phyloP scores from a whole-genome alignment of 2,113 vertebrate species.

The Phycodurus eques region DNA sequence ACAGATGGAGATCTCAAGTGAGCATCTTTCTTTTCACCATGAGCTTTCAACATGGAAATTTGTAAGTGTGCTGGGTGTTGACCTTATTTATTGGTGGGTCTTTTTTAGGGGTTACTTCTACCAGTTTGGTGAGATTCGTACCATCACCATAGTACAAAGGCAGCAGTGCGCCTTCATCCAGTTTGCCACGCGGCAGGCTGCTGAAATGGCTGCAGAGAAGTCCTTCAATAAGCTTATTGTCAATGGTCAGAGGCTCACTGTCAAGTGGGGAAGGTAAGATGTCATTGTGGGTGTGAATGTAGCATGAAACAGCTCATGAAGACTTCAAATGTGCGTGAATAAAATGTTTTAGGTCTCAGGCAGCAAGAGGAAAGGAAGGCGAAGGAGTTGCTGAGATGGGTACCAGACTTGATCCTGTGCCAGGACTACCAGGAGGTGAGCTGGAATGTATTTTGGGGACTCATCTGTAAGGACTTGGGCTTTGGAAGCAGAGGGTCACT shows the following conservation, averaged over 20 bases:
- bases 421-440: slow-evolving; percentile 89
- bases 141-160: slow-evolving; percentile 92
- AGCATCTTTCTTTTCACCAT: background rate
- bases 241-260: slow-evolving; percentile 91
- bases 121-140: slow-evolving; percentile 97
- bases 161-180: slow-evolving; percentile 98
- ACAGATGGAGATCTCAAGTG: slow-evolving; percentile 94
- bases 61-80: background rate
- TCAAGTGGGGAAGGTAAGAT: slow-evolving; percentile 96
- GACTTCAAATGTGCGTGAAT: background rate
- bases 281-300: background rate
- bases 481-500: background rate
- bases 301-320: background rate
- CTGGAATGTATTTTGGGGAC: background rate
- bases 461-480: background rate
- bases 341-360: slow-evolving; percentile 80
- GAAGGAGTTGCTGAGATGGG: slow-evolving; percentile 88
- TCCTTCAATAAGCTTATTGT: slow-evolving; percentile 98
- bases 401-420: slow-evolving; percentile 90
- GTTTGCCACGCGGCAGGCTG: slow-evolving; percentile 90
- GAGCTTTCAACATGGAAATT: background rate
- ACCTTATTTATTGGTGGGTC: slow-evolving; percentile 11
- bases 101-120: slow-evolving; percentile 90
- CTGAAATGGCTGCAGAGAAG: slow-evolving; percentile 94
- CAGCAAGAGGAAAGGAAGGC: slow-evolving; percentile 89